These are phyloP conservation scores for Drosophila athabasca DNA, from an alignment of 1,140 invertebrate genomes.

Conservation along the genomic window DNA sequence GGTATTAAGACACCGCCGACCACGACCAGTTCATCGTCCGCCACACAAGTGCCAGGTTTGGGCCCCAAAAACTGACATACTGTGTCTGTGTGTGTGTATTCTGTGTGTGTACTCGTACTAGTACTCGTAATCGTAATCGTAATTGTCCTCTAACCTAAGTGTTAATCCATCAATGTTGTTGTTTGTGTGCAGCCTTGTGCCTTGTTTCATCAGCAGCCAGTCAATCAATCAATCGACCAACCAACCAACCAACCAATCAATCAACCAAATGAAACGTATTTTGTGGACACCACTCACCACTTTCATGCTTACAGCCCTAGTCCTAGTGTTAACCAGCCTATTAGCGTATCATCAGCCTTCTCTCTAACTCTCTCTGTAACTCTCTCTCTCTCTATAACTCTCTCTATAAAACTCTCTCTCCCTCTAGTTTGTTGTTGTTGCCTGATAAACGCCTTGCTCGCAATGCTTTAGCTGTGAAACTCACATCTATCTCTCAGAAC, in stretches of 20 bases:
- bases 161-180: conserved; percentile 5
- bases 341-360: conserved; percentile 29
- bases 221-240: no score
- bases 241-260: no score
- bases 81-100: conserved; percentile 50
- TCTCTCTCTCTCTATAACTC: conserved; percentile 31
- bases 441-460: conserved; percentile 73
- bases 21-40: conserved; percentile 83
- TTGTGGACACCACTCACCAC: no score
- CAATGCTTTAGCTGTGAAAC: conserved; percentile 63
- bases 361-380: conserved; percentile 43
- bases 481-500: background rate
- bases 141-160: conserved; percentile 3
- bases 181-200: no score
- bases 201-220: no score
- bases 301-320: background rate
- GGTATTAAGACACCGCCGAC: conserved; percentile 83
- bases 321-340: conserved; percentile 18
- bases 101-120: conserved; percentile 26
- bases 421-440: conserved; percentile 77
- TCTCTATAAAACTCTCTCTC: conserved; percentile 33
- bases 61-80: conserved; percentile 31
- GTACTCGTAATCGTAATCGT: conserved; percentile 21
- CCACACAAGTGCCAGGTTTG: conserved; percentile 84
- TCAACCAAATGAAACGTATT: no score